Evolutionary conservation across 2,888 invertebrate species (phyloP).

Genomic region (Corythucha ciliata): DNA sequence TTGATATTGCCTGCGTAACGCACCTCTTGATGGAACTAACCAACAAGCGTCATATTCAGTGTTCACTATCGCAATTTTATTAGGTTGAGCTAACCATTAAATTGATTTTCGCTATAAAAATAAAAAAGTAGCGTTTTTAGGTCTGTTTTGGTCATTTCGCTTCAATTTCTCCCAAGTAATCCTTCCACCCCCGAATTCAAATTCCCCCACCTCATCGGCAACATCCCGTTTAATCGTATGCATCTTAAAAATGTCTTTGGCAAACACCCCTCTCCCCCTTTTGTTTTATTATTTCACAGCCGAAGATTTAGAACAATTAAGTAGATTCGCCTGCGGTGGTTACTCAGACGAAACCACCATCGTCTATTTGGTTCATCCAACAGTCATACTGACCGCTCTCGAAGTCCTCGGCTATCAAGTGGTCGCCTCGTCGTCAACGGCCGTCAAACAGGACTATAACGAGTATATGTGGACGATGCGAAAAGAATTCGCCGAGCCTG

Average conservation of each 20-base stretch:
- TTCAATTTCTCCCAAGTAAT: too few species aligned
- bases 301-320: slow-evolving; percentile 69
- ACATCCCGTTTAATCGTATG: too few species aligned
- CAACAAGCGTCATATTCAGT: too few species aligned
- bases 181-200: too few species aligned
- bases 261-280: neutral
- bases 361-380: slow-evolving; percentile 78
- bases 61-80: too few species aligned
- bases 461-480: slow-evolving; percentile 92
- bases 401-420: slow-evolving; percentile 84
- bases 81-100: too few species aligned
- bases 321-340: slow-evolving; percentile 72
- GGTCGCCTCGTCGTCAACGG: slow-evolving; percentile 75
- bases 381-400: slow-evolving; percentile 73
- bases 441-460: slow-evolving; percentile 78
- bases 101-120: too few species aligned
- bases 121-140: too few species aligned
- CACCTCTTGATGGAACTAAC: too few species aligned
- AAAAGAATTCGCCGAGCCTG: slow-evolving; percentile 75
- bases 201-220: too few species aligned
- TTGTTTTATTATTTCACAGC: slow-evolving; percentile 23
- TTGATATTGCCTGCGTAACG: too few species aligned
- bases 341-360: slow-evolving; percentile 77
- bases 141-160: too few species aligned
- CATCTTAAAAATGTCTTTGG: neutral